Evolutionary conservation across 37 sponge, comb jelly and placozoan species (phyloP).

Genomic region (Halisarca cf. caerulea): DNA sequence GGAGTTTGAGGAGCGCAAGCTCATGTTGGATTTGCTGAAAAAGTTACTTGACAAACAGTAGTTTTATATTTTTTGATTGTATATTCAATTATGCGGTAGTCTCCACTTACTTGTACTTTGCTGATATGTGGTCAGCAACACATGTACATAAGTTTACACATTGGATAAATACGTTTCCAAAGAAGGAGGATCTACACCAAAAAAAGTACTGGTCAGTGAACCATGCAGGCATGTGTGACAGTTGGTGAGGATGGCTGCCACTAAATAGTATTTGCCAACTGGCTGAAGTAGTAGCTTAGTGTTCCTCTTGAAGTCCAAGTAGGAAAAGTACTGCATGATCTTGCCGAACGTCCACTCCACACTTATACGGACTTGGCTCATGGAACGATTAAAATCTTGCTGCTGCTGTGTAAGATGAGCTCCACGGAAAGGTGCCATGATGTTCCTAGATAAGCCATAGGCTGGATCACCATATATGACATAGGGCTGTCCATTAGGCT

Average conservation of each 20-base stretch:
- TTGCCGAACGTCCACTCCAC: too few relatives aligned
- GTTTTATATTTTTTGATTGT: too few relatives aligned
- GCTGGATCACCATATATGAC: slow-evolving; percentile 18
- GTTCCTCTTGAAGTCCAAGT: not conserved
- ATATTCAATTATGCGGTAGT: too few relatives aligned
- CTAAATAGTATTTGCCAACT: not conserved
- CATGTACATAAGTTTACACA: too few relatives aligned
- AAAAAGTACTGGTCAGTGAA: not conserved
- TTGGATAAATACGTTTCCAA: not conserved
- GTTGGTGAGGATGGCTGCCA: not conserved
- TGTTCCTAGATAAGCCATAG: slow-evolving; percentile 7
- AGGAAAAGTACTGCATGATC: too few relatives aligned
- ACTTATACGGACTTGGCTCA: too few relatives aligned
- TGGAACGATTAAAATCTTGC: not conserved
- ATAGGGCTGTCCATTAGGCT: not conserved
- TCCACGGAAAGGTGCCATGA: slow-evolving; percentile 1
- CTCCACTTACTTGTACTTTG: too few relatives aligned
- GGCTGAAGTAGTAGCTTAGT: not conserved
- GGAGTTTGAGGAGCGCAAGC: not conserved
- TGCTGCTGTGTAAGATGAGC: not conserved
- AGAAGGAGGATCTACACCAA: not conserved
- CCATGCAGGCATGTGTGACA: not conserved
- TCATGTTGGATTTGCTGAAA: not conserved
- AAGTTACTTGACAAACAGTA: not conserved
- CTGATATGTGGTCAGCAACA: too few relatives aligned